These are phyloP conservation scores for Halcyon senegalensis DNA, from an alignment of 2,113 vertebrate species.

Conservation along the genomic window DNA sequence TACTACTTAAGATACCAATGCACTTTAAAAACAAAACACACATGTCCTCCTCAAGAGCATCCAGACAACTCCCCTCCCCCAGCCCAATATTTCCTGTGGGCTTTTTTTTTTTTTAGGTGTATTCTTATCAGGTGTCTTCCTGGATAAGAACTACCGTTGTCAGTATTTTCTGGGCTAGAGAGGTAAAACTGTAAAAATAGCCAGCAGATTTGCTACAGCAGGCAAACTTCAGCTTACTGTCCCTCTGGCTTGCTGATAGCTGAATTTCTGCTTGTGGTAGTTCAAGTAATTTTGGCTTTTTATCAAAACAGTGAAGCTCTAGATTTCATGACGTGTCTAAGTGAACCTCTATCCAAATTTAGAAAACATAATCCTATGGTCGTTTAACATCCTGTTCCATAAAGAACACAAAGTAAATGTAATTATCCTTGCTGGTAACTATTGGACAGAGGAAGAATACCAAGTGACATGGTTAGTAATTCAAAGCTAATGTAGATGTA, in stretches of 20 bases:
- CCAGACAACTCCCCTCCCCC: too few species aligned
- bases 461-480: neutral
- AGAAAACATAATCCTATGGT: neutral
- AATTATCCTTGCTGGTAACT: neutral
- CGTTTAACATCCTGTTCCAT: neutral
- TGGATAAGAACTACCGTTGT: neutral
- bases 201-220: neutral
- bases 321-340: neutral
- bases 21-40: neutral
- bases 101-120: neutral
- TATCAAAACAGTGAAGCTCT: neutral
- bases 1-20: neutral
- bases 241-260: neutral
- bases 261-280: neutral
- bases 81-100: neutral
- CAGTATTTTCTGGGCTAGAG: neutral
- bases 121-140: accelerated
- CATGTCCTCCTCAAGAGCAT: accelerated
- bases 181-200: neutral
- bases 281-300: neutral
- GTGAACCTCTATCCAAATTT: neutral
- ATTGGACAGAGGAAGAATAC: neutral
- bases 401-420: neutral
- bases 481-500: neutral
- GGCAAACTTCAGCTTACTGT: neutral